Conservation (phyloP, 2,888 invertebrate species). For the Apamea monoglypha region DNA sequence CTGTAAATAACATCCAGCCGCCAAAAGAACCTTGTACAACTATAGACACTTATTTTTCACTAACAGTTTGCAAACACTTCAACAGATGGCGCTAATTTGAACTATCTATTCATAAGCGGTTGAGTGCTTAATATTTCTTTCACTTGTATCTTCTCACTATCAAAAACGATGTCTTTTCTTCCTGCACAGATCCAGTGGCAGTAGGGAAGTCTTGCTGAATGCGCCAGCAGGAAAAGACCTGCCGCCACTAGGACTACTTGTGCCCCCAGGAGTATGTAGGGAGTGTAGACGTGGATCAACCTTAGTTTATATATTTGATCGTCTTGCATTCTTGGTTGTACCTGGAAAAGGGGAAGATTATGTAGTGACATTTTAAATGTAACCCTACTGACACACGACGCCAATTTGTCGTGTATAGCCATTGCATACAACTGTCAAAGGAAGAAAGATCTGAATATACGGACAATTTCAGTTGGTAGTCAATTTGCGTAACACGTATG, state of each 20-base stretch:
- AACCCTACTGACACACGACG: not conserved
- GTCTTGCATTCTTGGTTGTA: slow-evolving; percentile 71
- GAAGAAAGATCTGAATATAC: not conserved
- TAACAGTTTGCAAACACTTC: slow-evolving; percentile 6
- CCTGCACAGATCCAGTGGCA: slow-evolving; percentile 47
- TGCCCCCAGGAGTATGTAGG: slow-evolving; percentile 62
- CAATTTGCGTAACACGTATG: not conserved
- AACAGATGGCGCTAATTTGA: slow-evolving; percentile 37
- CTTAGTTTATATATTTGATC: slow-evolving; percentile 59
- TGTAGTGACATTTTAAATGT: not conserved
- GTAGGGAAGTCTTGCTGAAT: slow-evolving; percentile 52
- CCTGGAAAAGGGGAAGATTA: slow-evolving; percentile 66
- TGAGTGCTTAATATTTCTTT: slow-evolving; percentile 35
- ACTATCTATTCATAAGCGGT: slow-evolving; percentile 54
- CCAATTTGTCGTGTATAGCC: not conserved
- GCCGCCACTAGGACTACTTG: slow-evolving; percentile 54
- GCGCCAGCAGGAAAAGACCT: slow-evolving; percentile 50
- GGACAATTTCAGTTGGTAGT: not conserved
- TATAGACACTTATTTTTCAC: not conserved
- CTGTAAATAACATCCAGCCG: not conserved
- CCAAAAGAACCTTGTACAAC: not conserved
- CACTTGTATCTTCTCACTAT: slow-evolving; percentile 17
- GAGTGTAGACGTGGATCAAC: slow-evolving; percentile 67
- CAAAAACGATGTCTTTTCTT: slow-evolving; percentile 33
- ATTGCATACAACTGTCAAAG: not conserved